These are phyloP conservation scores for Delphinus delphis DNA, from an alignment of 2,113 vertebrate genomes.

Conservation along the genomic window DNA sequence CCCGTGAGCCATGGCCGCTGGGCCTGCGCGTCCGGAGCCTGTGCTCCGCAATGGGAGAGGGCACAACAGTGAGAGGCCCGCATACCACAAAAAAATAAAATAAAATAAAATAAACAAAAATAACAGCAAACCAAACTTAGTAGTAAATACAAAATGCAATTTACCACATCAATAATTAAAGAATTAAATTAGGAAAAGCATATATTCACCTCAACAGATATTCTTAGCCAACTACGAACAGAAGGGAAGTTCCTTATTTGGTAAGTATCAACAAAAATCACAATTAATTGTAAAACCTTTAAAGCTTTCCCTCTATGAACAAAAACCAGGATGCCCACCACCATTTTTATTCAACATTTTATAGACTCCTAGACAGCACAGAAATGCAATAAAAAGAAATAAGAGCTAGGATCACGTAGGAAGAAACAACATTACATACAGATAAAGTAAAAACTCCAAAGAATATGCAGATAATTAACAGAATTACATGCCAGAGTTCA, in stretches of 20 bases:
- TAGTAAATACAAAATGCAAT: neutral
- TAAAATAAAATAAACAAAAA: neutral
- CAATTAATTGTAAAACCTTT: neutral
- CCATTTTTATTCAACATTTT: neutral
- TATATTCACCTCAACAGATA: neutral
- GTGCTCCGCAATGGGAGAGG: too few relatives aligned
- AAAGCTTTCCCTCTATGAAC: neutral
- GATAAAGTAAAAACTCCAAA: neutral
- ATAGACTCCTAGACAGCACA: neutral
- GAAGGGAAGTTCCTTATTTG: neutral
- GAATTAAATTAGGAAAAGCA: neutral
- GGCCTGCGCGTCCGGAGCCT: too few relatives aligned
- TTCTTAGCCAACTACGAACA: neutral
- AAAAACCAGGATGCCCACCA: neutral
- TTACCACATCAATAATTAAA: neutral
- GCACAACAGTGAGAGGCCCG: too few relatives aligned
- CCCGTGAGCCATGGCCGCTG: too few relatives aligned
- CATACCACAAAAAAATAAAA: too few relatives aligned
- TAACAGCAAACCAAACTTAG: neutral
- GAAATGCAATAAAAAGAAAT: neutral
- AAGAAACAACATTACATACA: neutral
- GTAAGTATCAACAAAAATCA: neutral
- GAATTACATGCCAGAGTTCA: neutral
- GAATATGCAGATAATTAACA: neutral
- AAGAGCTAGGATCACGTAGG: neutral